A percentile compares a stretch with the other conserved stretches of the same genome.
These are phyloP conservation scores for Hypocryptadius cinnamomeus DNA, from an alignment of 2,113 vertebrate genomes.

Conservation along the genomic window DNA sequence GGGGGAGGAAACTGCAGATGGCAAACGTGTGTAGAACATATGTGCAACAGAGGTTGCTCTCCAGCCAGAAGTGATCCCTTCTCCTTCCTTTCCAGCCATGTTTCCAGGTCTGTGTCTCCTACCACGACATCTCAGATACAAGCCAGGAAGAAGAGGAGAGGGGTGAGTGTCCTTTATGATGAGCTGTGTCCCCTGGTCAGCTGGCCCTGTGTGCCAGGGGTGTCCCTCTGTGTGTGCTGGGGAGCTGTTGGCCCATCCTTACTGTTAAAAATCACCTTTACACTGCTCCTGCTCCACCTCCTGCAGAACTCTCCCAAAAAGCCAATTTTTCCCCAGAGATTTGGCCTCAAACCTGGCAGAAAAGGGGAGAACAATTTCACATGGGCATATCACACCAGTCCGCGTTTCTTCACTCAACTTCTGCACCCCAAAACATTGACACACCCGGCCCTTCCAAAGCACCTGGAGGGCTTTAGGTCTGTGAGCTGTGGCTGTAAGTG, in stretches of 20 bases:
- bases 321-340: not conserved
- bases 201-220: not conserved
- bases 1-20: not conserved
- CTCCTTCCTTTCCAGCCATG: conserved; percentile 70
- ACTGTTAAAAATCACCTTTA: not conserved
- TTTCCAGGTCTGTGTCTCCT: conserved; percentile 85
- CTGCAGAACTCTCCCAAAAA: not conserved
- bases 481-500: fast-evolving
- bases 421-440: not conserved
- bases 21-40: not conserved
- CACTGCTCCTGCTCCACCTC: not conserved
- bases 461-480: not conserved
- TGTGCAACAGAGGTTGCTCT: not conserved
- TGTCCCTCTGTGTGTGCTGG: not conserved
- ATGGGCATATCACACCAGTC: not conserved
- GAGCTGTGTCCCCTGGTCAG: not conserved
- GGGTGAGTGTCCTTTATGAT: conserved; percentile 71
- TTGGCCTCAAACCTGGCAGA: not conserved
- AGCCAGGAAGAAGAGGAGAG: conserved; percentile 92
- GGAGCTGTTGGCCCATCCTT: not conserved
- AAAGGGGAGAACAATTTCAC: not conserved
- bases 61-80: not conserved
- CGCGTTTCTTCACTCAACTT: not conserved
- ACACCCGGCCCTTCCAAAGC: fast-evolving
- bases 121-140: conserved; percentile 86